Conservation (phyloP, 2,888 invertebrate species). For the Thumatha senex region DNA sequence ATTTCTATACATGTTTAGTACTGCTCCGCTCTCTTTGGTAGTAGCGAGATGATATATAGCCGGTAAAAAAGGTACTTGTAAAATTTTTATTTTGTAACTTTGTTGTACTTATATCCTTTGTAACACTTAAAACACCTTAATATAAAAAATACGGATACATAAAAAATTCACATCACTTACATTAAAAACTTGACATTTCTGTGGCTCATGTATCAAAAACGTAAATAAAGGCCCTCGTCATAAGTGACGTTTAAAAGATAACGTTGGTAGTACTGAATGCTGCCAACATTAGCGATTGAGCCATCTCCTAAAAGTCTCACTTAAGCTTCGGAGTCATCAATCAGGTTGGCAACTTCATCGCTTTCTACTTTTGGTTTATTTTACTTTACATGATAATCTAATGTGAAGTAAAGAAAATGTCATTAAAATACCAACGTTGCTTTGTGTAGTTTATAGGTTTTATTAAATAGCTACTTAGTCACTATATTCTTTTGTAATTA, state of each 20-base stretch:
- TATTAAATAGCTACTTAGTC: too few relatives aligned
- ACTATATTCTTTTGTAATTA: too few relatives aligned
- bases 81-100: too few relatives aligned
- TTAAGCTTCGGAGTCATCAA: constrained; percentile 50
- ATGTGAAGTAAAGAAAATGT: neutral
- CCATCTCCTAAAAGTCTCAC: constrained; percentile 32
- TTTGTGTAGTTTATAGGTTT: neutral
- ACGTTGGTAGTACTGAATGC: constrained; percentile 20
- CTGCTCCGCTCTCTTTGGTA: too few relatives aligned
- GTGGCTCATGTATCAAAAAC: constrained; percentile 9
- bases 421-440: neutral
- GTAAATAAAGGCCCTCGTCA: constrained; percentile 14
- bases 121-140: too few relatives aligned
- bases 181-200: too few relatives aligned
- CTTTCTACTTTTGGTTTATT: constrained; percentile 37
- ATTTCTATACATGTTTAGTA: too few relatives aligned
- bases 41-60: too few relatives aligned
- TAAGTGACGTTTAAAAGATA: constrained; percentile 31
- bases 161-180: too few relatives aligned
- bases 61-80: too few relatives aligned
- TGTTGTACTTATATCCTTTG: too few relatives aligned
- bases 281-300: constrained; percentile 36
- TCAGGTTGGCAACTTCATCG: constrained; percentile 54
- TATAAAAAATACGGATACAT: too few relatives aligned
- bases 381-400: constrained; percentile 30